Percentiles rank a stretch among this genome's conserved stretches.
Conservation (phyloP, 2,888 invertebrate genomes). For the Drosophila maculinotata region DNA sequence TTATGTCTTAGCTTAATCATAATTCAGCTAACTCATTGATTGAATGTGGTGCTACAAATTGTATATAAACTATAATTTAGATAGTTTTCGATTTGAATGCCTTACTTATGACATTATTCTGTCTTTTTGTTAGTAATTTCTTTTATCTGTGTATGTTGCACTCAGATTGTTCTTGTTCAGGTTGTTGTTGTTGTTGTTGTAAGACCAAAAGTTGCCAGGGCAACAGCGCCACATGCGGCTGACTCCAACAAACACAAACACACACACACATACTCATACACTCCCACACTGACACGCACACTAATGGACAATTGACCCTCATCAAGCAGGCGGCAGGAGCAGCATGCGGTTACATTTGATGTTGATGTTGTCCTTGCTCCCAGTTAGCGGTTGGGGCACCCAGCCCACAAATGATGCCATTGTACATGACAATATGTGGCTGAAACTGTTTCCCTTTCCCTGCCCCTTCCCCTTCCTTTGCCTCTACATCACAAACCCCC, state of each 20-base stretch:
- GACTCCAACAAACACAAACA: slow-evolving; percentile 23
- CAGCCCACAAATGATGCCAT: slow-evolving; percentile 75
- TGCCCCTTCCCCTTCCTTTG: not conserved
- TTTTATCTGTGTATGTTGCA: slow-evolving; percentile 2
- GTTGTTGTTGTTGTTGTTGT: slow-evolving; percentile 24
- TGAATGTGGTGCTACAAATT: too few species aligned
- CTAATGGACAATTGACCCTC: slow-evolving; percentile 69
- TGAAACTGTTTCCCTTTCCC: slow-evolving; percentile 7
- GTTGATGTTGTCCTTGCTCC: slow-evolving; percentile 66
- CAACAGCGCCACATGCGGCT: slow-evolving; percentile 42
- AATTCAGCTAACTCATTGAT: too few species aligned
- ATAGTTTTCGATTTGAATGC: too few species aligned
- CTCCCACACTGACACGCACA: slow-evolving; percentile 10
- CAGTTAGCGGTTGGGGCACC: slow-evolving; percentile 42
- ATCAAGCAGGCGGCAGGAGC: slow-evolving; percentile 37
- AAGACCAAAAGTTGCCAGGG: slow-evolving; percentile 62
- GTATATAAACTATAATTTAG: too few species aligned
- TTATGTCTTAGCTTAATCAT: too few species aligned
- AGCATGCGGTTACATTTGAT: slow-evolving; percentile 74
- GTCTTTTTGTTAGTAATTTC: too few species aligned
- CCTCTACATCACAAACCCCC: too few species aligned
- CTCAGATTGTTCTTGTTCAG: slow-evolving; percentile 23
- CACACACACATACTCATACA: slow-evolving; percentile 15
- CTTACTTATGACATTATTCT: too few species aligned
- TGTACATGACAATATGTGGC: slow-evolving; percentile 77